Percentiles rank a stretch among this genome's conserved stretches.
Conservation (phyloP, 2,888 invertebrate species). For the Copidosoma aretas region DNA sequence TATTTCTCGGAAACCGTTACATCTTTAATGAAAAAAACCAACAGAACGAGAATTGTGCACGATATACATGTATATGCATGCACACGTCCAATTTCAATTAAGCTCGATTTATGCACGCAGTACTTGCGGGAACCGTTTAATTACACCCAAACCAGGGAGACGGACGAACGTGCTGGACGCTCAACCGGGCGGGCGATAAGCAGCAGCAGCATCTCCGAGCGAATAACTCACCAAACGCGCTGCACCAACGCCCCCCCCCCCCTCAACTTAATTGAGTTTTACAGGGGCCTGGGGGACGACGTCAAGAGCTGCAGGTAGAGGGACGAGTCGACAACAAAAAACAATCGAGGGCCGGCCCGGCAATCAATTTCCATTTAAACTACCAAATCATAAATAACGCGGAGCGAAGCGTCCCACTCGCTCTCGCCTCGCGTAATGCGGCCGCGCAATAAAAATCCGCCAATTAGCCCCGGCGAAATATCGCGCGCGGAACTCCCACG, state of each 20-base stretch:
- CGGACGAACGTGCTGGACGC: not conserved
- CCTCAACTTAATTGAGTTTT: slow-evolving; percentile 25
- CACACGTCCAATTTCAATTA: not conserved
- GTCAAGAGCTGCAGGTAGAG: not conserved
- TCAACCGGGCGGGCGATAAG: not conserved
- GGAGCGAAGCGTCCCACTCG: not conserved
- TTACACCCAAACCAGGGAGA: not conserved
- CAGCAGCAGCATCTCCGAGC: not conserved
- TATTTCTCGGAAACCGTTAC: not conserved
- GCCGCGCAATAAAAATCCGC: slow-evolving; percentile 23
- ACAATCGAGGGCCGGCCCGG: not conserved
- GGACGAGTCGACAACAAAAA: not conserved
- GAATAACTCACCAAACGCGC: slow-evolving; percentile 19
- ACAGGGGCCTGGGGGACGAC: not conserved
- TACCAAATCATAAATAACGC: slow-evolving; percentile 30
- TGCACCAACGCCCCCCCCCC: not conserved
- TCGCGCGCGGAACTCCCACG: slow-evolving; percentile 36
- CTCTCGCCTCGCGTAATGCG: not conserved
- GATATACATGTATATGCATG: too few relatives aligned
- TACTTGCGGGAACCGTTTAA: not conserved
- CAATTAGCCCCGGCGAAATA: slow-evolving; percentile 29
- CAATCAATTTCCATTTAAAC: slow-evolving; percentile 22
- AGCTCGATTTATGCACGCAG: not conserved
- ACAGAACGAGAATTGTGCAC: not conserved
- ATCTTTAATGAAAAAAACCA: not conserved